Evolutionary conservation across 2,797 vertebrate species (phyloP), one percentile per base, ranked within the genome.

Genomic region (Neostethus bicornis): DNA sequence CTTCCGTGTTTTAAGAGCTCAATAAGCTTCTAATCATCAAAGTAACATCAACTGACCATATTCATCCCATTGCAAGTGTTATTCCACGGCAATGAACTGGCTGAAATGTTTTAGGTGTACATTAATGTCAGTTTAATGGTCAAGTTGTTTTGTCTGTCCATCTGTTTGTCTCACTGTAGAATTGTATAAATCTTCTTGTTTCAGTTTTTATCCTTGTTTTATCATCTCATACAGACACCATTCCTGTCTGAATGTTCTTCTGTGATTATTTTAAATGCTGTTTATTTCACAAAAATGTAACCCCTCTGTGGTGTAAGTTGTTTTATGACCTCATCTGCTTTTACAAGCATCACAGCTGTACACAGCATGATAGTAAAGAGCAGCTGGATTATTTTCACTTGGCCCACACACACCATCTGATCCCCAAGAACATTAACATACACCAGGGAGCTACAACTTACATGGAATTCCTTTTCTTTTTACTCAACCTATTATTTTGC

Each of bases 41-140:
- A 55, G 41, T 44, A 42, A 73, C 47, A 54, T 23, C 11, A 21
- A 3, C 61, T 49, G 63, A 51, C 1, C 66, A 54, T 51, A 49
- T 54, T 43, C 45, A 59, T 58, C 66, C 76, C 63, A 51, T 63
- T 34, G 45, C 44, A 17, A 46, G 53, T 29, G 51, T 69, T 57
- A 49, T 49, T 41, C 44, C 56, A 29, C 57, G 56, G 26, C 65
- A 73, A 75, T 29, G 57, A 53, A 55, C 35, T 66, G 60, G 60
- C 68, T 74, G 61, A 55, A 66, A 65, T 77, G 51, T 69, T 71
- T 67, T 60, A 66, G 47, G 39, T 70, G 76, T 72, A 12, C 66
- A 21, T 50, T 16, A 35, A 35, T 75, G 77, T 77, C 37, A 43
- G 61, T 77, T 54, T 64, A 32, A 48, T 64, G 53, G 8, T 66